Evolutionary conservation across 2,113 vertebrate genomes (phyloP).

Genomic region (Columba janthina): DNA sequence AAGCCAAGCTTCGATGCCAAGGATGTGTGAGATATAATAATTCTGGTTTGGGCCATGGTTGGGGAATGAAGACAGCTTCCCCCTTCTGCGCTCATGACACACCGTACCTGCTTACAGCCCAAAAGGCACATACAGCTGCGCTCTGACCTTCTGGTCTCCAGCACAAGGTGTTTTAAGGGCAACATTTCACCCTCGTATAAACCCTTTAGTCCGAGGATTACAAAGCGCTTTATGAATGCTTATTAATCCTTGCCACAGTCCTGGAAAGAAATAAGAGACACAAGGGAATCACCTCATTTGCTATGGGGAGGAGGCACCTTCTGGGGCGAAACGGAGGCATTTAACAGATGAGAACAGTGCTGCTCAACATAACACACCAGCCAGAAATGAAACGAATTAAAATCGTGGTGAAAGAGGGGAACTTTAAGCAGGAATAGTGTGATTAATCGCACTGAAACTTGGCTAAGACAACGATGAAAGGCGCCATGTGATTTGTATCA

Average conservation of each 20-base stretch:
- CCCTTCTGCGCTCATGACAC: background rate
- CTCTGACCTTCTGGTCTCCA: background rate
- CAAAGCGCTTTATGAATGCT: background rate
- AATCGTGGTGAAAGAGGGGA: background rate
- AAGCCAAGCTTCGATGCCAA: background rate
- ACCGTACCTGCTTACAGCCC: background rate
- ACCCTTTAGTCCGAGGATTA: background rate
- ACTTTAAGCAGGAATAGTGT: background rate
- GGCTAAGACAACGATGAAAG: background rate
- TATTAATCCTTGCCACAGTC: background rate
- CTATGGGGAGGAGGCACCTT: background rate
- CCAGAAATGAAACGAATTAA: constrained; percentile 14
- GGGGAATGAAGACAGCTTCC: background rate
- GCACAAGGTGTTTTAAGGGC: background rate
- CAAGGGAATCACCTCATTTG: background rate
- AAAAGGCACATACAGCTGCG: background rate
- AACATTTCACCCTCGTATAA: background rate
- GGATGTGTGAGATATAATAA: background rate
- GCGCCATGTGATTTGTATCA: constrained; percentile 31
- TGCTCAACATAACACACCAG: background rate
- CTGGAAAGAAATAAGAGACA: constrained; percentile 7
- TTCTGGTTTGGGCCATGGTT: rapidly evolving
- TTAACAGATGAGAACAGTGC: background rate
- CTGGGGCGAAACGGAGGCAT: background rate
- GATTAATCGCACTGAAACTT: constrained; percentile 46